These are phyloP conservation scores for Zalophus californianus DNA, from an alignment of 2,797 vertebrate genomes.

Conservation along the genomic window DNA sequence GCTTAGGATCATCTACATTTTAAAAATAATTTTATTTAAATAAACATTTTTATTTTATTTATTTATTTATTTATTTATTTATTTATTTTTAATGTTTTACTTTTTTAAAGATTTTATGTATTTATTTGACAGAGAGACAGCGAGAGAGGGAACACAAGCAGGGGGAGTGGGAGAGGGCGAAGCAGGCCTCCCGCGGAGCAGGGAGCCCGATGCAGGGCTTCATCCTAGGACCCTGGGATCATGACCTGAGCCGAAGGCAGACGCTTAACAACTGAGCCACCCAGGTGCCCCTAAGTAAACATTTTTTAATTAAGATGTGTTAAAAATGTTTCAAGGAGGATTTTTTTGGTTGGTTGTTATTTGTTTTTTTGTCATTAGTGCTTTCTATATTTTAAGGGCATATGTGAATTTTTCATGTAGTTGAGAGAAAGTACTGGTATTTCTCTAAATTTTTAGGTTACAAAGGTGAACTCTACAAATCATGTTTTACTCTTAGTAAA, in stretches of 20 bases:
- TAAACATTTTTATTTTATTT: background rate
- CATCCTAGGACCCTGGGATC: too few species aligned
- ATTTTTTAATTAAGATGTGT: conserved; percentile 10
- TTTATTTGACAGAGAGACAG: too few species aligned
- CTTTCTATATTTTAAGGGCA: conserved; percentile 27
- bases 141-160: too few species aligned
- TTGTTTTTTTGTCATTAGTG: conserved; percentile 16
- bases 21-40: conserved; percentile 28
- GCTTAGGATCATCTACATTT: background rate
- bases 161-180: too few species aligned
- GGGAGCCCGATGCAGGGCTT: too few species aligned
- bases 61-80: too few species aligned
- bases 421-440: background rate
- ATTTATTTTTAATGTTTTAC: too few species aligned
- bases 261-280: too few species aligned
- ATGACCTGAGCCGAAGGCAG: too few species aligned
- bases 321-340: background rate
- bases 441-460: conserved; percentile 10
- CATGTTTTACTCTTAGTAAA: conserved; percentile 9
- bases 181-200: too few species aligned
- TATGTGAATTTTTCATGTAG: background rate
- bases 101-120: too few species aligned
- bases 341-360: background rate
- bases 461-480: background rate
- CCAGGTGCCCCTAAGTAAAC: background rate